phyloP scores from a whole-genome alignment of 64 coral and sea anemone genomes.

The Montipora sp. region DNA sequence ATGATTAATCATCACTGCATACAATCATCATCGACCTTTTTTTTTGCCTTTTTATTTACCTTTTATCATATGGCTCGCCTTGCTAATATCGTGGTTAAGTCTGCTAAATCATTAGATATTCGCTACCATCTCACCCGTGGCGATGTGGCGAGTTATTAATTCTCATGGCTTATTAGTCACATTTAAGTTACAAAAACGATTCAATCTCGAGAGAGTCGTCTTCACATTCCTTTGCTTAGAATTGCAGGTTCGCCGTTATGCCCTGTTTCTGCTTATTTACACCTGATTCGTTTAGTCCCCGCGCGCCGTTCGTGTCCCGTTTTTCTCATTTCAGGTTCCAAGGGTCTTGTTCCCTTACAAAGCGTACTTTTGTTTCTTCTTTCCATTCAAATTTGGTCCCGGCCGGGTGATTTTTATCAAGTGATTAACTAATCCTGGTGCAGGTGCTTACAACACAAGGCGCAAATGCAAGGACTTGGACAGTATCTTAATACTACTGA shows the following conservation, averaged over 20 bases:
- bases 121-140: not conserved
- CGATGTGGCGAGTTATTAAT: not conserved
- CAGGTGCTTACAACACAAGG: too few species aligned
- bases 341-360: not conserved
- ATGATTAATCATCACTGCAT: too few species aligned
- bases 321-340: constrained; percentile 11
- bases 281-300: constrained; percentile 20
- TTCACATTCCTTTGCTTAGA: constrained; percentile 27
- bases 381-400: not conserved
- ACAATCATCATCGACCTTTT: not conserved
- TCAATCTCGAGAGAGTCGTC: constrained; percentile 12
- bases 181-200: constrained; percentile 30
- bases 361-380: not conserved
- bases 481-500: too few species aligned
- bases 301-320: not conserved
- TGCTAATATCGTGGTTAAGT: not conserved
- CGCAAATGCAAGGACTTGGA: too few species aligned
- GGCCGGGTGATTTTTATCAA: not conserved
- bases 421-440: too few species aligned
- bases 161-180: not conserved
- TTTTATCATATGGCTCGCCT: not conserved
- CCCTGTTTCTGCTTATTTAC: constrained; percentile 15
- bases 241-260: not conserved
- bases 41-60: not conserved
- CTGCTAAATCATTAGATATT: not conserved